Percentiles rank a stretch among this genome's conserved stretches.
Conservation (phyloP, 2,888 invertebrate genomes). For the Baronia brevicornis region DNA sequence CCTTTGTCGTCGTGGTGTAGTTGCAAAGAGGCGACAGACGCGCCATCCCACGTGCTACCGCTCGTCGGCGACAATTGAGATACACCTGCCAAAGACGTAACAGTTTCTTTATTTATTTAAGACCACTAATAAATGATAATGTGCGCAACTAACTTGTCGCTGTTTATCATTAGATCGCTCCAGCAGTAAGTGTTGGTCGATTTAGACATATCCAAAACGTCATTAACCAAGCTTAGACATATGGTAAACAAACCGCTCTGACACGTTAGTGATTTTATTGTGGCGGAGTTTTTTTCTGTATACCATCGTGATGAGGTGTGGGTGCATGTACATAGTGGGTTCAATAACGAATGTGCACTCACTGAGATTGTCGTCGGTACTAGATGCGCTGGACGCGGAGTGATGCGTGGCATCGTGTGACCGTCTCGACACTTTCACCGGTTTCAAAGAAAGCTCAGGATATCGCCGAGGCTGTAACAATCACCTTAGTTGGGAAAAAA, state of each 20-base stretch:
- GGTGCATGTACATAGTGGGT: too few species aligned
- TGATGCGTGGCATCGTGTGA: slow-evolving; percentile 35
- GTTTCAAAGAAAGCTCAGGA: slow-evolving; percentile 90
- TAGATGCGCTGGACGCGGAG: slow-evolving; percentile 28
- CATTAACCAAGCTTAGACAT: too few species aligned
- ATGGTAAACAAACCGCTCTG: too few species aligned
- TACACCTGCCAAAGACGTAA: slow-evolving; percentile 49
- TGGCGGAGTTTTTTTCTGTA: too few species aligned
- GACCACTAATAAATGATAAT: neutral
- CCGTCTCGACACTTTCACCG: slow-evolving; percentile 82
- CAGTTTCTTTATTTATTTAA: too few species aligned
- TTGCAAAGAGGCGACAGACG: slow-evolving; percentile 48
- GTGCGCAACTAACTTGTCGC: too few species aligned
- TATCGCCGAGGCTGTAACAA: slow-evolving; percentile 84
- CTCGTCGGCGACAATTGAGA: slow-evolving; percentile 60
- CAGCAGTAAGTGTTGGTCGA: too few species aligned
- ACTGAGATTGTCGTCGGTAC: slow-evolving; percentile 57
- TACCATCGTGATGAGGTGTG: too few species aligned
- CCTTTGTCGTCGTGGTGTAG: slow-evolving; percentile 47
- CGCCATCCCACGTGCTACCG: slow-evolving; percentile 47
- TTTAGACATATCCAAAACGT: too few species aligned
- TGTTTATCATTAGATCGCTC: too few species aligned
- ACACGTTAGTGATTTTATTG: too few species aligned
- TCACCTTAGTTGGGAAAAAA: too few species aligned
- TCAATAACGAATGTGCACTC: slow-evolving; percentile 24